Base-by-base conservation (phyloP, 2,797 vertebrate genomes). In the Karalla daura region DNA sequence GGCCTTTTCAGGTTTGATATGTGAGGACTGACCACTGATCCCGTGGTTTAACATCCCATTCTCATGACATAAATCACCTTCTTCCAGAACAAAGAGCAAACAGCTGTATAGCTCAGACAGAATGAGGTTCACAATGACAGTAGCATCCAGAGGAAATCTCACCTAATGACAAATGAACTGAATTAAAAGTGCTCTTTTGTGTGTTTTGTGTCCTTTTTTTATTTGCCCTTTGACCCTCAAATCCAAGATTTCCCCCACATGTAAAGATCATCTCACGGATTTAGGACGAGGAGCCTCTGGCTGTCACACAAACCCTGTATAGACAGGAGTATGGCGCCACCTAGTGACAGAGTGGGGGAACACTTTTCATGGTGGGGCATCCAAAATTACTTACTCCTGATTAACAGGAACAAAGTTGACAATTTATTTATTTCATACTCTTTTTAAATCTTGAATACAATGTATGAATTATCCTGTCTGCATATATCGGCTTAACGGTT, bases 321-420 rank as follows among this genome's bases (percentile, higher is more conserved):
- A 21, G 10, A 36, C 66, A 80, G 70, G 76, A 44, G 12, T 33
- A 74, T 63, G 44, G 73, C 74, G 1, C 88, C 88, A 86, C 85
- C 90, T 89, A 89, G 84, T 89, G 90, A 39, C n/a, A n/a, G n/a
- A n/a, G n/a, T n/a, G n/a, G n/a, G n/a, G n/a, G n/a, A n/a, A 21
- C 28, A 30, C 5, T 30, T 30, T 30, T 30, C 28, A 5, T 30
- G n/a, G n/a, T n/a, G n/a, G n/a, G n/a, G n/a, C n/a, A n/a, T n/a
- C n/a, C n/a, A n/a, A n/a, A n/a, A n/a, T n/a, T n/a, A n/a, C n/a
- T n/a, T n/a, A n/a, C n/a, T n/a, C n/a, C n/a, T n/a, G n/a, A n/a
- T n/a, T n/a, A n/a, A n/a, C n/a, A n/a, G n/a, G n/a, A n/a, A n/a
- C n/a, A n/a, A n/a, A n/a, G n/a, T n/a, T n/a, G n/a, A n/a, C n/a